Evolutionary conservation across 2,888 invertebrate species (phyloP), one percentile per base, ranked within the genome.

Genomic region (Sphinx pinastri): DNA sequence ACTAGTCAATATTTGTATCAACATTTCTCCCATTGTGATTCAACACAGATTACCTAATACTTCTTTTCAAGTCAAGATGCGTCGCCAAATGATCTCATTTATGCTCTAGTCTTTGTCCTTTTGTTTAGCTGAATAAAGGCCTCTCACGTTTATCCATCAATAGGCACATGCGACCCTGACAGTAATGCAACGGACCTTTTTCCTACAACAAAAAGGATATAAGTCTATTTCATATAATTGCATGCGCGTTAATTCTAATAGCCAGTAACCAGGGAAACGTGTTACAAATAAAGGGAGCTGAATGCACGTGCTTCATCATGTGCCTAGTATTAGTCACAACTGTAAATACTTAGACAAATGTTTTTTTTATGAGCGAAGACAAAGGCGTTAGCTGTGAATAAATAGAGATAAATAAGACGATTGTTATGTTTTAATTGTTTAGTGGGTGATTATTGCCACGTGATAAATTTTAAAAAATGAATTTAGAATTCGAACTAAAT

Each of bases 241-340:
- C 19, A n/a, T 16, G 38, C 38, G 38, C 38, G 38, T 60, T 60
- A 60, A 60, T 60, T 60, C 16, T 47, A 60, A 60, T 60, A 16
- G 60, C 2, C 45, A 60, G 63, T 63, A 63, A 63, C 63, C 63
- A 63, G 63, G 63, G 63, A 63, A 63, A 63, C 63, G 25, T 16
- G 49, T 13, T 19, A 63, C 49, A 63, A 63, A 63, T 63, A 63
- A 63, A 63, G 63, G 63, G 63, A 63, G 13, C 19, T 63, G 12
- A 49, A 6, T 13, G 47, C 63, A 63, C 63, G 63, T 63, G 63
- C 49, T 6, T 47, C 49, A n/a, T 12, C 63, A 63, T 63, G 63
- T 49, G 63, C 19, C 55, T 19, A 19, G 55, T 55, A 25, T 55
- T 49, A 58, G 19, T 63, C 47, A 63, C 12, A 11, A 19, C 12